A percentile compares a stretch with the other conserved stretches of the same genome.
phyloP scores from a whole-genome alignment of 1,140 invertebrate species.

The Semibalanus balanoides region DNA sequence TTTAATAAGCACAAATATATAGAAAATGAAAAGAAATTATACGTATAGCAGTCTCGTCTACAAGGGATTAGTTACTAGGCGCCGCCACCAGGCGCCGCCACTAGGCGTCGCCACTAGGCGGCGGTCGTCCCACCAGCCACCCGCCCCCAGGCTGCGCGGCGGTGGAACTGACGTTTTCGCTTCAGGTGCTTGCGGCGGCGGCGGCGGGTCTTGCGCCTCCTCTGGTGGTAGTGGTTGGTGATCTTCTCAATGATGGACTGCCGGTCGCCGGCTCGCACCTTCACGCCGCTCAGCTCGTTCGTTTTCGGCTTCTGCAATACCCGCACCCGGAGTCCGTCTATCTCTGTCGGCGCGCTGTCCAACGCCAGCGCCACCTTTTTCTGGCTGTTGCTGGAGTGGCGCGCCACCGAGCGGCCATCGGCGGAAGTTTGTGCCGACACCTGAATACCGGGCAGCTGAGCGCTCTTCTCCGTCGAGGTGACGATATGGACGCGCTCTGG shows the following conservation, averaged over 20 bases:
- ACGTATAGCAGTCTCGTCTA: too few species aligned
- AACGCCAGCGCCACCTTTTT: background rate
- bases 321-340: background rate
- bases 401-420: too few species aligned
- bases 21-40: too few species aligned
- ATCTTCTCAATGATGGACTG: background rate
- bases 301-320: background rate
- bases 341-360: background rate
- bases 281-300: background rate
- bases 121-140: too few species aligned
- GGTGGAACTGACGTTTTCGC: background rate
- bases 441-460: background rate
- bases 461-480: background rate
- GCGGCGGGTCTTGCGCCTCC: background rate
- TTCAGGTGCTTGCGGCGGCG: background rate
- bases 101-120: too few species aligned
- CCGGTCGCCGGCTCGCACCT: background rate
- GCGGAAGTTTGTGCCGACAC: background rate
- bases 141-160: too few species aligned
- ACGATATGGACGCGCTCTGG: slow-evolving; percentile 5
- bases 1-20: too few species aligned
- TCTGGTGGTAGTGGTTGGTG: background rate
- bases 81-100: too few species aligned
- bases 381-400: background rate
- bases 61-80: too few species aligned